A percentile compares a stretch with the other conserved stretches of the same genome.
These are phyloP conservation scores for Aricia artaxerxes DNA, from an alignment of 2,888 invertebrate species.

Conservation along the genomic window DNA sequence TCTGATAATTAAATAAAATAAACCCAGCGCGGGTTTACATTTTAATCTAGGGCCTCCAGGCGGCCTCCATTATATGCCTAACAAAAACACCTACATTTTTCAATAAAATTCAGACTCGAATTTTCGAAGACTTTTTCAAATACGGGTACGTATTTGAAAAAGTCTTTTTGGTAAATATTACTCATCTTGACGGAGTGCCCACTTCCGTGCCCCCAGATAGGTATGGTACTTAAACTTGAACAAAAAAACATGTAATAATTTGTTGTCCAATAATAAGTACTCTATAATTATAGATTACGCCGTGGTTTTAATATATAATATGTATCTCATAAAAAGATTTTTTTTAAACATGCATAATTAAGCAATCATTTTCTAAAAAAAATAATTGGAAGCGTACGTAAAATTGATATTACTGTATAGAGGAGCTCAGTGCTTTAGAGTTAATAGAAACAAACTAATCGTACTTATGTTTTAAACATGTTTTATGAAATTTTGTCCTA, in stretches of 20 bases:
- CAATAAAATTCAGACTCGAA: not conserved
- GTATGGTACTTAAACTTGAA: too few species aligned
- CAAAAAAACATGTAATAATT: too few species aligned
- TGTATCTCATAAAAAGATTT: too few species aligned
- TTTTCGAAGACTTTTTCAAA: not conserved
- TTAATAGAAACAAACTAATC: not conserved
- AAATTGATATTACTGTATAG: not conserved
- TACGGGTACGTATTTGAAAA: not conserved
- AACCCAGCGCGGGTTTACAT: not conserved
- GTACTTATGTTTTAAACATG: not conserved
- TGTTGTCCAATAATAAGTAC: not conserved
- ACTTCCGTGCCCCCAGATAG: too few species aligned
- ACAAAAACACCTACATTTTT: slow-evolving; percentile 3
- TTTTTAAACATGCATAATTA: too few species aligned
- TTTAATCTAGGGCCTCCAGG: slow-evolving; percentile 18
- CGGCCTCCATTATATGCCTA: slow-evolving; percentile 1
- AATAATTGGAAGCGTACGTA: not conserved
- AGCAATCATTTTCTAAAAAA: not conserved
- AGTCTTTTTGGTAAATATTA: not conserved
- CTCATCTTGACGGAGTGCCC: too few species aligned
- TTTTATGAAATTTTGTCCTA: not conserved
- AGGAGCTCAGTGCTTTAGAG: not conserved
- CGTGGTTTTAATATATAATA: too few species aligned
- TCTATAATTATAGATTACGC: too few species aligned
- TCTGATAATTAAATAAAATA: not conserved